A percentile compares a stretch with the other conserved stretches of the same genome.
phyloP scores from a whole-genome alignment of 2,888 invertebrate species.

The Drosophila flavopinicola region DNA sequence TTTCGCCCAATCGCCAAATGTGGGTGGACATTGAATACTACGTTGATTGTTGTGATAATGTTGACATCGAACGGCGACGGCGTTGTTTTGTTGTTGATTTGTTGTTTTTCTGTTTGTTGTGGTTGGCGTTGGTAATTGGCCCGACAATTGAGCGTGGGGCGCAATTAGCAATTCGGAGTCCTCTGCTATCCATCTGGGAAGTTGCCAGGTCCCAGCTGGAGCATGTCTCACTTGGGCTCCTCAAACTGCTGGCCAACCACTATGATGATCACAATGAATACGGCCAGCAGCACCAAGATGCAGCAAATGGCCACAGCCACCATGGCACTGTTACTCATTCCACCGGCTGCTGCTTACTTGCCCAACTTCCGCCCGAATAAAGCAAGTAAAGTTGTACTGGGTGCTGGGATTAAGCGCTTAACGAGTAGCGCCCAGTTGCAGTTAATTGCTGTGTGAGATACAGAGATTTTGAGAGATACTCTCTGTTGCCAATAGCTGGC shows the following conservation, averaged over 20 bases:
- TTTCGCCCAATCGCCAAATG: slow-evolving; percentile 8
- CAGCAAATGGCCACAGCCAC: slow-evolving; percentile 93
- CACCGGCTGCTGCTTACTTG: not conserved
- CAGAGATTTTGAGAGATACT: slow-evolving; percentile 40
- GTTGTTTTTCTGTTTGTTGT: slow-evolving; percentile 16
- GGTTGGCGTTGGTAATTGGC: slow-evolving; percentile 32
- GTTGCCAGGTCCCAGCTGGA: slow-evolving; percentile 85
- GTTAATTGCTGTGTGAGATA: slow-evolving; percentile 36
- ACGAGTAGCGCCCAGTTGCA: not conserved
- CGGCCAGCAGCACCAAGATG: slow-evolving; percentile 91
- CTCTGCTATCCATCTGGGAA: slow-evolving; percentile 85
- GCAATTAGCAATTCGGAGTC: slow-evolving; percentile 83
- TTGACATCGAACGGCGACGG: slow-evolving; percentile 21
- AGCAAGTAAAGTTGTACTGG: no score
- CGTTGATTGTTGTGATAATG: slow-evolving; percentile 21
- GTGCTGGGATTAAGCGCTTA: slow-evolving; percentile 4
- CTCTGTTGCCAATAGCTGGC: slow-evolving; percentile 3
- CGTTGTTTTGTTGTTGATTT: slow-evolving; percentile 11
- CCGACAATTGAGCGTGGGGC: slow-evolving; percentile 39
- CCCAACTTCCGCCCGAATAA: no score
- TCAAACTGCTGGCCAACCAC: slow-evolving; percentile 92
- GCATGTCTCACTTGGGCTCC: slow-evolving; percentile 86
- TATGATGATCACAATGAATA: slow-evolving; percentile 92
- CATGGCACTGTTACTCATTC: slow-evolving; percentile 86
- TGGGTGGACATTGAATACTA: slow-evolving; percentile 17